Evolutionary conservation across 2,888 invertebrate species (phyloP).

Genomic region (Dichetophora obliterata): DNA sequence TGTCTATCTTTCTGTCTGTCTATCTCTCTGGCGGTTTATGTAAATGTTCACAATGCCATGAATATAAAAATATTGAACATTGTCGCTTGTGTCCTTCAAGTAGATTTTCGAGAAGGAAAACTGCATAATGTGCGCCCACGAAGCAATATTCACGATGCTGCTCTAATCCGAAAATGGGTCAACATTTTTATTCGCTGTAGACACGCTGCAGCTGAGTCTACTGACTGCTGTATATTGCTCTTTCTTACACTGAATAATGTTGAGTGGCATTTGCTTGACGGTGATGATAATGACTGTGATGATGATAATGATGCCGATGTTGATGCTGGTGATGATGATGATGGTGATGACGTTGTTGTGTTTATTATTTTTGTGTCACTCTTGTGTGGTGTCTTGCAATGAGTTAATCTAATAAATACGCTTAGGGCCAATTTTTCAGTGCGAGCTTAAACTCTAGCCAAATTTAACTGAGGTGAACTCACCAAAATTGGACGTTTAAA

Average conservation of each 20-base stretch:
- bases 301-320: too few species aligned
- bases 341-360: too few species aligned
- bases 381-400: too few species aligned
- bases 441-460: too few species aligned
- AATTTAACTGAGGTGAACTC: too few species aligned
- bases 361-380: too few species aligned
- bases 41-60: constrained; percentile 39
- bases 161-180: constrained; percentile 50
- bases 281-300: not conserved
- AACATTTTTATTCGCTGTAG: constrained; percentile 40
- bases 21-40: constrained; percentile 4
- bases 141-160: constrained; percentile 14
- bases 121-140: constrained; percentile 46
- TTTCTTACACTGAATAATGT: constrained; percentile 21
- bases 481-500: too few species aligned
- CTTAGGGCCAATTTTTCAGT: too few species aligned
- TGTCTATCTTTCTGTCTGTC: not conserved
- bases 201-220: not conserved
- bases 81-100: constrained; percentile 46
- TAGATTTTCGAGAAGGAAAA: constrained; percentile 48
- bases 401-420: too few species aligned
- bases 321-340: too few species aligned
- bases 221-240: constrained; percentile 20
- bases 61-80: constrained; percentile 46
- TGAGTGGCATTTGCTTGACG: constrained; percentile 20